Evolutionary conservation across 2,797 vertebrate genomes (phyloP), one percentile per base, ranked within the genome.

Genomic region (Myioborus melanocephalus): DNA sequence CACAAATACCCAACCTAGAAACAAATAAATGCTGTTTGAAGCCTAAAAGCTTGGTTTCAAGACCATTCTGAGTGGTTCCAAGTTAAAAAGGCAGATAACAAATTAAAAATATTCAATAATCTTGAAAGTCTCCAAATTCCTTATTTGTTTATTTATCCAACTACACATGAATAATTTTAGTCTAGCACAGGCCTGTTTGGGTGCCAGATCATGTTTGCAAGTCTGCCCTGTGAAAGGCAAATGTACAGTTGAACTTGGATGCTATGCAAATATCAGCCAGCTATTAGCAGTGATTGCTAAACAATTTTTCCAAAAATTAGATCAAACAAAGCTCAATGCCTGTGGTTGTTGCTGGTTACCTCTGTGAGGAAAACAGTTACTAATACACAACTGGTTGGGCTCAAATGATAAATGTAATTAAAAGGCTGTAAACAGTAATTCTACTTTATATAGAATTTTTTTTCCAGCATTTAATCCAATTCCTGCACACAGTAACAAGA

Each of bases 131-230:
- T 89, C 92, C 79, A 93, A 94, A 97, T 97, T 97, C 93, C 94
- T 90, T 78, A 86, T 96, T 95, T 97, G 94, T 97, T 98, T 96
- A 95, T 83, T 94, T 87, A 97, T 85, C 72, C 49, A 32, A 95
- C 95, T 94, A 78, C 68, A 94, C 79, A 91, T 89, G 90, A 96
- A 97, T 91, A 94, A 92, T 93, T 90, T 90, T 75, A 97, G 94
- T 96, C 97, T 95, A 97, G 95, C 93, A 93, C 72, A 94, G 96
- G 87, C 97, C 83, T 97, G 94, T 93, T 96, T 49, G 70, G 88
- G 89, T 97, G 91, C 93, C 95, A 97, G 76, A 93, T 95, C 78
- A 71, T 94, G 71, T 96, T 96, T 88, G 77, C 60, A 97, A 94
- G 85, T 91, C 94, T 96, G 80, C 87, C 93, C 84, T 81, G 52